Conservation (phyloP, 2,797 vertebrate genomes). For the Urosaurus nigricauda region DNA sequence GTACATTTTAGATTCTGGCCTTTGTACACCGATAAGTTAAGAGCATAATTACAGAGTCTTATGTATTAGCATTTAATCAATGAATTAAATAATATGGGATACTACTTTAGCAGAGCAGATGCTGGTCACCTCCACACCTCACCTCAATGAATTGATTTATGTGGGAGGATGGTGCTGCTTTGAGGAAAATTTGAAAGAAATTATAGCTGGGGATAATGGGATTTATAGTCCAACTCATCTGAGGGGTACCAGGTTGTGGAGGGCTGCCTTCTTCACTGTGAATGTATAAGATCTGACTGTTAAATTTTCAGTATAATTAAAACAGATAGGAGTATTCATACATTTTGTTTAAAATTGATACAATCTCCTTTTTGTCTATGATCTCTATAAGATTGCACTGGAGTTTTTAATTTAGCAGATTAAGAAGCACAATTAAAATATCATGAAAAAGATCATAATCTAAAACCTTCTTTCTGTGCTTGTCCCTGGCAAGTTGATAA, state of each 20-base stretch:
- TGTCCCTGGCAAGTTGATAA: slow-evolving; percentile 79
- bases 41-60: not conserved
- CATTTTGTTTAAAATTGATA: slow-evolving; percentile 79
- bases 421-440: slow-evolving; percentile 86
- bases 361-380: slow-evolving; percentile 78
- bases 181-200: slow-evolving; percentile 37
- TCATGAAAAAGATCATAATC: slow-evolving; percentile 83
- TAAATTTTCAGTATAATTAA: slow-evolving; percentile 75
- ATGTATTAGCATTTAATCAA: not conserved
- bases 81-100: slow-evolving; percentile 14
- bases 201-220: not conserved
- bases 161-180: not conserved
- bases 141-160: not conserved
- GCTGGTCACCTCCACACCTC: slow-evolving; percentile 10
- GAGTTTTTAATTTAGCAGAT: slow-evolving; percentile 85
- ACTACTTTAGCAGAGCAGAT: slow-evolving; percentile 22
- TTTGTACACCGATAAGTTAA: not conserved
- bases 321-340: slow-evolving; percentile 72
- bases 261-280: slow-evolving; percentile 45
- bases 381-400: slow-evolving; percentile 78
- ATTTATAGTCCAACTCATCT: not conserved
- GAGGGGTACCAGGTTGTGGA: not conserved
- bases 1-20: not conserved
- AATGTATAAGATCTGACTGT: slow-evolving; percentile 67
- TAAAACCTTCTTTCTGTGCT: slow-evolving; percentile 67